phyloP scores from a whole-genome alignment of 2,113 vertebrate genomes.

The Crotalus viridis region DNA sequence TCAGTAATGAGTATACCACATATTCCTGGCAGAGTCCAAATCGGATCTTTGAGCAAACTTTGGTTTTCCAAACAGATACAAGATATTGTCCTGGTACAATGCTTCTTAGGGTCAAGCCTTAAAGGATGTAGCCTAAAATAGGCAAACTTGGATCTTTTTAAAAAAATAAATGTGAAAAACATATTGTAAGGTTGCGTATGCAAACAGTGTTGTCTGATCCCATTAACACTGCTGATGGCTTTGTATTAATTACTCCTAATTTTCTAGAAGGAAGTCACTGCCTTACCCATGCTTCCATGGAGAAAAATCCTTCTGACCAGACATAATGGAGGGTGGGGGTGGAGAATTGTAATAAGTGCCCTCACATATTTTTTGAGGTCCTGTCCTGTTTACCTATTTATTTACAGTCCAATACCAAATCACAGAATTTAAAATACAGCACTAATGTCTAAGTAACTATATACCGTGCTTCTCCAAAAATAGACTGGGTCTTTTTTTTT shows the following conservation, averaged over 20 bases:
- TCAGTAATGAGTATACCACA: conserved; percentile 21
- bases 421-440: background rate
- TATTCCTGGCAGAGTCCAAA: background rate
- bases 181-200: background rate
- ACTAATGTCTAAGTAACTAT: background rate
- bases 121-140: background rate
- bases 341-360: background rate
- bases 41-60: background rate
- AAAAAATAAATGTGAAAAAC: background rate
- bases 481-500: no score
- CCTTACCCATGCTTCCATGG: background rate
- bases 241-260: background rate
- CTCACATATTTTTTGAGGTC: background rate
- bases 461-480: background rate
- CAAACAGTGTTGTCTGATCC: background rate
- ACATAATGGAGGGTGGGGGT: background rate
- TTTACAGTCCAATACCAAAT: background rate
- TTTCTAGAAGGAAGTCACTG: background rate
- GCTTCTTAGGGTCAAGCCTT: background rate
- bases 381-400: background rate
- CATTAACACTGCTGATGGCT: background rate
- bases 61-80: background rate
- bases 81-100: background rate
- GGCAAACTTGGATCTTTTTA: background rate
- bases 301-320: background rate